Evolutionary conservation across 2,797 vertebrate species (phyloP).

Genomic region (Chelmon rostratus): DNA sequence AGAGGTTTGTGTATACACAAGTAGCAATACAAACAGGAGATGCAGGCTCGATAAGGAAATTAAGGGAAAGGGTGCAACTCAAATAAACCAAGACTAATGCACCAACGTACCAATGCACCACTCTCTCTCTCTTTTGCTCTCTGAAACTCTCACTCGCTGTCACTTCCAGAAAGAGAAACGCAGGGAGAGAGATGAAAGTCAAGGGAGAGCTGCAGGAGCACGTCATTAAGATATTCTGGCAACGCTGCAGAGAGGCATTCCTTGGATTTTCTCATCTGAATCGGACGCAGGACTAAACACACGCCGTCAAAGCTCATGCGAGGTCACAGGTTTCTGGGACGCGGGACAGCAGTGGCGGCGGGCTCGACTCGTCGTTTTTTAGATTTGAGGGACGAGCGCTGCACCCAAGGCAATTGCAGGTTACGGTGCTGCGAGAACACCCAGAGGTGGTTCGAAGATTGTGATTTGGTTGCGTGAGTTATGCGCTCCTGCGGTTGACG

Average conservation of each 20-base stretch:
- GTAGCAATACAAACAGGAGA: constrained; percentile 84
- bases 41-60: constrained; percentile 85
- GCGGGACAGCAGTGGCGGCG: constrained; percentile 19
- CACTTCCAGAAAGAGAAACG: constrained; percentile 41
- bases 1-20: constrained; percentile 75
- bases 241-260: constrained; percentile 31
- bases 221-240: constrained; percentile 42
- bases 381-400: constrained; percentile 37
- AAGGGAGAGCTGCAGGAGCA: constrained; percentile 42
- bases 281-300: constrained; percentile 30
- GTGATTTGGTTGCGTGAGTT: constrained; percentile 61
- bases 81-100: constrained; percentile 77
- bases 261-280: constrained; percentile 56
- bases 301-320: constrained; percentile 6
- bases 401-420: constrained; percentile 66
- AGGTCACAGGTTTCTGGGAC: constrained; percentile 34
- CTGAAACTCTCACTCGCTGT: constrained; percentile 3
- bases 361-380: not conserved
- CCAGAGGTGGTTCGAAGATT: constrained; percentile 59
- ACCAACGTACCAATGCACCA: constrained; percentile 40
- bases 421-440: constrained; percentile 41
- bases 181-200: constrained; percentile 44
- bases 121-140: not conserved
- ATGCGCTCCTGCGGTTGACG: constrained; percentile 60
- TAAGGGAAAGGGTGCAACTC: constrained; percentile 88